Base-by-base conservation (phyloP, 2,888 invertebrate genomes). In the Copidosoma aretas region DNA sequence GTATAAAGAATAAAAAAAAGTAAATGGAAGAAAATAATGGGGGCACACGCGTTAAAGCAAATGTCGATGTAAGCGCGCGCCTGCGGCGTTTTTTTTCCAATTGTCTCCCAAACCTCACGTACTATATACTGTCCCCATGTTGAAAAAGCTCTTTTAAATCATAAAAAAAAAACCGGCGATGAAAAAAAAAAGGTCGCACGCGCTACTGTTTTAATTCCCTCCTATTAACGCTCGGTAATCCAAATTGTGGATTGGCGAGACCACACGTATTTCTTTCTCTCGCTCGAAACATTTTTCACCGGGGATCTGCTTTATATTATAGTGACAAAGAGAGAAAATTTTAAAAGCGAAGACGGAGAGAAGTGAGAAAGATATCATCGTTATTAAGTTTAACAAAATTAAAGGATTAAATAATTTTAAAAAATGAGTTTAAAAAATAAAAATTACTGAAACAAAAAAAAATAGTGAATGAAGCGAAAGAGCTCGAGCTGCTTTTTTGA, bases 381-480 rank as follows among this genome's bases (percentile, higher is more conserved):
- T 70, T 72, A 72, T 72, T 72, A 72, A 65, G 72, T 70, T 72
- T 70, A 63, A 69, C 60, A 64, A 70, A 66, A 56, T 53, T 52
- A 69, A 54, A 46, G n/a, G 17, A 5, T 19, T 24, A 54, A 62
- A 60, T 58, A 52, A 52, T n/a, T n/a, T n/a, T 62, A 61, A 64
- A 46, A 71, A 63, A 57, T 21, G 65, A 63, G 61, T 60, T 60
- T 56, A 64, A 65, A 57, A 63, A 62, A 57, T 19, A 39, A 69
- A 53, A 63, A 70, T 59, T 56, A 70, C 17, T 12, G 24, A 32
- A 57, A 15, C 5, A 66, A 56, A 58, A 63, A 68, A n/a, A n/a
- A n/a, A n/a, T n/a, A n/a, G n/a, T n/a, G n/a, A n/a, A 61, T 60
- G 64, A 65, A 60, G 64, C 32, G 59, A 71, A 68, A 65, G 67